A percentile compares a stretch with the other conserved stretches of the same genome.
These are phyloP conservation scores for Tryphoninae sp. DNA, from an alignment of 2,888 invertebrate genomes.

Conservation along the genomic window DNA sequence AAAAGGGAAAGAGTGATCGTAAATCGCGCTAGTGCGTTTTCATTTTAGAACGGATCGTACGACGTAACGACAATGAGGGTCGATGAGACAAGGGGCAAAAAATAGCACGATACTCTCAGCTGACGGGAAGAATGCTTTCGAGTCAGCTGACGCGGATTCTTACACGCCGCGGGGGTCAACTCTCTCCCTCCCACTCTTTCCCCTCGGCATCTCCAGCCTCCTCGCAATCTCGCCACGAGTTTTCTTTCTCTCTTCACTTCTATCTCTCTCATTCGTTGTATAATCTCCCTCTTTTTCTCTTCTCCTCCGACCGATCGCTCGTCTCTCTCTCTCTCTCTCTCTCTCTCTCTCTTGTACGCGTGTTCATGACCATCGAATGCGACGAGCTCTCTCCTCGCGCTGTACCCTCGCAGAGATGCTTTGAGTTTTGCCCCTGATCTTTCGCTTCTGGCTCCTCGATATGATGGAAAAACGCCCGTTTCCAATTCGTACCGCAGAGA, in stretches of 20 bases:
- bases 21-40: no score
- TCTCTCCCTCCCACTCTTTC: constrained; percentile 59
- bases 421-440: constrained; percentile 50
- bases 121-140: constrained; percentile 34
- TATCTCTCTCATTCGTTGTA: constrained; percentile 24
- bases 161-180: constrained; percentile 60
- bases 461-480: constrained; percentile 61
- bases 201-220: constrained; percentile 39
- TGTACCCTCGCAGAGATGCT: constrained; percentile 19
- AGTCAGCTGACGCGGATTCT: constrained; percentile 64
- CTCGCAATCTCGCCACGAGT: constrained; percentile 14
- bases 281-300: constrained; percentile 17
- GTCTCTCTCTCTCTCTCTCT: constrained; percentile 37
- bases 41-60: background rate
- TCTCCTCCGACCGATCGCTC: constrained; percentile 4
- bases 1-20: no score
- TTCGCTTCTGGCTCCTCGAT: constrained; percentile 48
- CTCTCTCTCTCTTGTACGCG: constrained; percentile 42
- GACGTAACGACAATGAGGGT: constrained; percentile 25
- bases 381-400: constrained; percentile 14
- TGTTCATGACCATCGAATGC: constrained; percentile 47
- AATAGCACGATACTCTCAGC: constrained; percentile 42
- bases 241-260: constrained; percentile 2
- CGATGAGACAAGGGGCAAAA: constrained; percentile 33
- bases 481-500: constrained; percentile 59